These are phyloP conservation scores for Anomalospiza imberbis DNA, from an alignment of 2,797 vertebrate species.

Conservation along the genomic window DNA sequence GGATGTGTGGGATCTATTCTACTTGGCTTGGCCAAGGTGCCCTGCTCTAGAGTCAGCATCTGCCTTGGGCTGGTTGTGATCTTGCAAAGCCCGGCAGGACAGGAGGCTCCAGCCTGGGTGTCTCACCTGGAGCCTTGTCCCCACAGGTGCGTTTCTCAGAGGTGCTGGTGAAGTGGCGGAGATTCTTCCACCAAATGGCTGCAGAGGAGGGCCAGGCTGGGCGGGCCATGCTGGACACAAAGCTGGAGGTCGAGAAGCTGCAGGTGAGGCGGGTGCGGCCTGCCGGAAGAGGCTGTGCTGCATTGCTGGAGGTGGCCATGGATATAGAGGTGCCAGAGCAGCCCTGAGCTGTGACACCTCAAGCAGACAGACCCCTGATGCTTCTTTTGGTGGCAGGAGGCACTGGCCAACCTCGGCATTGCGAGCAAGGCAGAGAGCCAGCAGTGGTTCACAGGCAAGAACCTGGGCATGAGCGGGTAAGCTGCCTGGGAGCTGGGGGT, in stretches of 20 bases:
- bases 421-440: constrained; percentile 81
- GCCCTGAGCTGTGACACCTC: background rate
- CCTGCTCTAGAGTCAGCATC: background rate
- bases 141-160: constrained; percentile 90
- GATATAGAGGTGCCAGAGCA: background rate
- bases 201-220: constrained; percentile 86
- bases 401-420: constrained; percentile 81
- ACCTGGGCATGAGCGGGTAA: constrained; percentile 78
- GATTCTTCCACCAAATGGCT: constrained; percentile 86
- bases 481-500: background rate
- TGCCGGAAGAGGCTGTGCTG: background rate
- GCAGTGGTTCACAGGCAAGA: constrained; percentile 86
- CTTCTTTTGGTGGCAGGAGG: constrained; percentile 74
- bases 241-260: constrained; percentile 84
- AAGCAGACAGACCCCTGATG: background rate
- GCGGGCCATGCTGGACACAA: constrained; percentile 79
- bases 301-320: background rate
- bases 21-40: background rate
- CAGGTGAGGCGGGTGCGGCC: constrained; percentile 73
- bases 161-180: constrained; percentile 88
- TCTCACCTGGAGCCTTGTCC: background rate
- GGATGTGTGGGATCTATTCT: background rate
- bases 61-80: background rate
- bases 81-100: background rate
- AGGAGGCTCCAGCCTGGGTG: background rate